Evolutionary conservation across 2,797 vertebrate genomes (phyloP).

Genomic region (Dromococcyx pavoninus): DNA sequence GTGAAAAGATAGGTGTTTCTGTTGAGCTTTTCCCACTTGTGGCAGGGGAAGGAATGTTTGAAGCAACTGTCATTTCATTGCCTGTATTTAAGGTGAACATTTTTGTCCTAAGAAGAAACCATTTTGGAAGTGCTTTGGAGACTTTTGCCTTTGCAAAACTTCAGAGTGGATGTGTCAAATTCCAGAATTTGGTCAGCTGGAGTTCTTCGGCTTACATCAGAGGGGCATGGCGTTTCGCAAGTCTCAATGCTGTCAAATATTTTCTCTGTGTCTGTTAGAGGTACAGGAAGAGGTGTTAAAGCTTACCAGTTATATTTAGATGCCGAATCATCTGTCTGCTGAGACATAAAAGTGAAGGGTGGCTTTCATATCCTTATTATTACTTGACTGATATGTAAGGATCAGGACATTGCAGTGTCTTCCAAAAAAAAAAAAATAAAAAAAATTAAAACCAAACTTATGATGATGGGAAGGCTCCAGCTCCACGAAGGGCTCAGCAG

Average conservation of each 20-base stretch:
- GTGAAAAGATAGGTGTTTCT: background rate
- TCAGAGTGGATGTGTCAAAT: background rate
- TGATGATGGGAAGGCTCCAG: background rate
- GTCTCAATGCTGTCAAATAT: background rate
- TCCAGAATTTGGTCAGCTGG: background rate
- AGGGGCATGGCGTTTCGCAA: background rate
- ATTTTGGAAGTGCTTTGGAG: background rate
- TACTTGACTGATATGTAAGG: background rate
- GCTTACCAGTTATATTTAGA: background rate
- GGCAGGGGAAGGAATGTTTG: background rate
- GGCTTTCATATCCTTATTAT: background rate
- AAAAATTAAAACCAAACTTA: too few species aligned
- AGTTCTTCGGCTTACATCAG: background rate
- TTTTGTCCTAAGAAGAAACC: background rate
- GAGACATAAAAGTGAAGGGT: background rate
- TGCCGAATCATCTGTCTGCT: background rate
- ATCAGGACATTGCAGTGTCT: background rate
- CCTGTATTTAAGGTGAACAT: background rate
- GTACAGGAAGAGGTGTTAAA: background rate
- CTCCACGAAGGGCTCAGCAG: background rate
- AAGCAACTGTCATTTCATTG: background rate
- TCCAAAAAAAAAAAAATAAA: background rate
- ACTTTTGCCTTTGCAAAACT: background rate
- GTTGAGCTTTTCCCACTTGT: background rate
- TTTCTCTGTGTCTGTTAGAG: background rate